These are phyloP conservation scores for Cebidichthys violaceus DNA, from an alignment of 2,113 vertebrate genomes.

Conservation along the genomic window DNA sequence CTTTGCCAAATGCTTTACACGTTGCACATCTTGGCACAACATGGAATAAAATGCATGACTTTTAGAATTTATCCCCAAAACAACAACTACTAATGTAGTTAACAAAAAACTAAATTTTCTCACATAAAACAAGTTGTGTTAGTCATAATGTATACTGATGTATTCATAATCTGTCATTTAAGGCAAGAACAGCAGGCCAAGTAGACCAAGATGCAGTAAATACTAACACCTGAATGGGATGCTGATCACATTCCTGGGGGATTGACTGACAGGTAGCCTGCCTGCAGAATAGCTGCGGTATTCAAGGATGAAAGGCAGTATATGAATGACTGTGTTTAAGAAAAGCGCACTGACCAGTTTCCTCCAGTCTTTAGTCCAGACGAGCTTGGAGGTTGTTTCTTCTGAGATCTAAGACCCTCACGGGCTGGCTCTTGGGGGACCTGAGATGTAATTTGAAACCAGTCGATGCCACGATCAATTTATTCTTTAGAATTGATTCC, in stretches of 20 bases:
- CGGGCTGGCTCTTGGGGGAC: constrained; percentile 2
- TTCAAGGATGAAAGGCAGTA: constrained; percentile 10
- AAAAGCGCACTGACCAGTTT: background rate
- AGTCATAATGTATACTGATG: background rate
- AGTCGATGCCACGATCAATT: constrained; percentile 50
- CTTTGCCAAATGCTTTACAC: background rate
- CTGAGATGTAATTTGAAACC: constrained; percentile 34
- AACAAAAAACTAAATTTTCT: background rate
- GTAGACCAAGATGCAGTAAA: background rate
- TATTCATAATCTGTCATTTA: background rate
- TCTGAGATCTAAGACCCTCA: constrained; percentile 28
- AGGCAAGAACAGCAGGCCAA: background rate
- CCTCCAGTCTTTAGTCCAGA: background rate
- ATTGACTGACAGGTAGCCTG: background rate
- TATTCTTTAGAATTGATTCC: constrained; percentile 59
- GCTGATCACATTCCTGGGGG: background rate
- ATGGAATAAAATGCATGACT: background rate
- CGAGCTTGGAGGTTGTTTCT: constrained; percentile 11
- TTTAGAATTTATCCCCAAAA: background rate
- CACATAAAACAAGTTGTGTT: background rate
- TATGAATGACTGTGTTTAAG: constrained; percentile 21
- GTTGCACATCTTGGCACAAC: background rate
- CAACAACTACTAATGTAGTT: background rate
- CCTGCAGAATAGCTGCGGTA: background rate
- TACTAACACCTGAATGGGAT: background rate